Base-by-base conservation (phyloP, 2,113 vertebrate genomes). In the Dendropsophus ebraccatus region DNA sequence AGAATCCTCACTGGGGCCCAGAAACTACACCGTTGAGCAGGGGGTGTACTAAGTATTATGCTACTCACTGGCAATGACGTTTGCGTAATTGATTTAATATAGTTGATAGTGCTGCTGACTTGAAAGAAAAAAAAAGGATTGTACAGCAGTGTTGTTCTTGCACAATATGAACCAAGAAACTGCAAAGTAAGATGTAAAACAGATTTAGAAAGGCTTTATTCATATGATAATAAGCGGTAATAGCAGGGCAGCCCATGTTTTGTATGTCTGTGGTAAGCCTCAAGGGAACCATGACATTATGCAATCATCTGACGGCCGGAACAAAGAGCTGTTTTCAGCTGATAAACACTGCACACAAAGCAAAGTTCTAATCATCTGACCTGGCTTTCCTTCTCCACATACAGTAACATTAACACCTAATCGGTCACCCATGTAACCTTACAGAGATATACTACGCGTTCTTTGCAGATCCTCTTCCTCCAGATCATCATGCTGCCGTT, bases 401-500 rank as follows among this genome's bases (percentile, higher is more conserved):
- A 76, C 14, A 17, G 8, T 30, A 12, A 23, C 16, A 12, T 23
- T 41, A 9, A 25, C 25, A 50, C 45, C n/a, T n/a, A n/a, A n/a
- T n/a, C n/a, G n/a, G n/a, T n/a, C n/a, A n/a, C n/a, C n/a, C n/a
- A 60, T 37, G 21, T 50, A 14, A n/a, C 16, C 14, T 79, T 16
- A 80, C 13, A 14, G 12, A 35, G 13, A 50, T n/a, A 35, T 78
- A 54, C 30, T 81, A 25, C n/a, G 16, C 45, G 14, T 3, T 88
- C 60, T 32, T 83, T 50, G 4, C 89, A 94, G 92, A 81, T 1
- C 1, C 32, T 45, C 0, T 72, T 72, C 0, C 0, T 85, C 4
- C 88, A 83, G 23, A 86, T 83, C 0, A 47, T 88, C 50, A 87
- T 83, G 70, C 54, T 91, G 0, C 81, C 90, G 45, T 72, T 87